Evolutionary conservation across 2,888 invertebrate species (phyloP).

Genomic region (Nomada fabriciana): DNA sequence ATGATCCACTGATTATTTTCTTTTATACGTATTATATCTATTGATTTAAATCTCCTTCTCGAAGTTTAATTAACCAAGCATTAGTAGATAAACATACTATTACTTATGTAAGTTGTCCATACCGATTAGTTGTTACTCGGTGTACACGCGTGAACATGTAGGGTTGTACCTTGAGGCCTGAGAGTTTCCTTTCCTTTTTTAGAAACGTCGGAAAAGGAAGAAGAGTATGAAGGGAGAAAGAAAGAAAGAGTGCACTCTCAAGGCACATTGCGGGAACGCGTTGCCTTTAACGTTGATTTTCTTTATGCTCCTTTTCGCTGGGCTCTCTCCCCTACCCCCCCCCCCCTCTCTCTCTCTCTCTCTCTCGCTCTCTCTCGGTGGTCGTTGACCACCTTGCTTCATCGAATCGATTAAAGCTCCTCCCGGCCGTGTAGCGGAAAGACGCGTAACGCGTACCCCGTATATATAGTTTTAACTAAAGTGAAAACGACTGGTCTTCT

Average conservation of each 20-base stretch:
- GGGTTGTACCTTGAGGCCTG: constrained; percentile 26
- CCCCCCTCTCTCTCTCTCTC: neutral
- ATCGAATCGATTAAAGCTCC: constrained; percentile 72
- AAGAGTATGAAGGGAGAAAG: constrained; percentile 24
- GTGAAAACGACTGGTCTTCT: constrained; percentile 71
- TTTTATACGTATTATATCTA: neutral
- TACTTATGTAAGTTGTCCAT: neutral
- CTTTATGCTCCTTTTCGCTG: constrained; percentile 68
- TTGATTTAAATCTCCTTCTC: neutral
- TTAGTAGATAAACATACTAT: constrained; percentile 14
- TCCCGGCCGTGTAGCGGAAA: constrained; percentile 62
- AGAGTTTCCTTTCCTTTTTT: constrained; percentile 66
- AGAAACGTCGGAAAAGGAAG: constrained; percentile 47
- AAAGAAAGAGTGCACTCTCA: constrained; percentile 51
- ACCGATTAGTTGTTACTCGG: constrained; percentile 1
- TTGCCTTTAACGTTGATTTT: constrained; percentile 77
- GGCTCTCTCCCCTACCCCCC: neutral
- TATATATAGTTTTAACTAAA: constrained; percentile 55
- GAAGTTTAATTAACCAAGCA: neutral
- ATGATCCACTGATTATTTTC: constrained; percentile 7
- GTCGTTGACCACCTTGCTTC: constrained; percentile 66
- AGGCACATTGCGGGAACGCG: constrained; percentile 66
- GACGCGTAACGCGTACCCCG: constrained; percentile 62
- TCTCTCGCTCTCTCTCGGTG: constrained; percentile 34
- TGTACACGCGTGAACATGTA: constrained; percentile 25